Base-by-base conservation (phyloP, 1,140 invertebrate genomes). In the Habropoda laboriosa region DNA sequence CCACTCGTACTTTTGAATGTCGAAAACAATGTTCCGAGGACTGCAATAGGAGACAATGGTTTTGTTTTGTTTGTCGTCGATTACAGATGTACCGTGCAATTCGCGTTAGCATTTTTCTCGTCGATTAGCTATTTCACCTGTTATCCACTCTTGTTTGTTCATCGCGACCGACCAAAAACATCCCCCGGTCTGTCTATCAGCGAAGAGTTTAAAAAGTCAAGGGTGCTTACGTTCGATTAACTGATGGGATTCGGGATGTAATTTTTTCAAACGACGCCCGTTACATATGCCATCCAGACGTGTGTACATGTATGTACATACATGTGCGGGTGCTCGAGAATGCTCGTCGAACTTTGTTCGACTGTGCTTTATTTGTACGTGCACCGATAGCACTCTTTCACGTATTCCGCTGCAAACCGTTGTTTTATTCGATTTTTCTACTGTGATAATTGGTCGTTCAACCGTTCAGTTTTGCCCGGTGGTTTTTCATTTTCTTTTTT, bases 191-290 rank as follows among this genome's bases (percentile, higher is more conserved):
- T 21, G 16, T 18, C 4, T 4, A 13, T 4, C 0, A n/a, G 40
- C 10, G 42, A 53, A 70, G 2, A 5, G 32, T 2, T 38, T n/a
- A 38, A 58, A 71, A 16, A 27, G 53, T 13, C n/a, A 8, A 32
- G 6, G 10, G 55, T 42, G 21, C 13, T 58, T 45, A 45, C 32
- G 66, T 53, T 49, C 47, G 21, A 68, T 68, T 38, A 68, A 68
- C n/a, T 0, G 66, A 68, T 38, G 47, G 47, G 13, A 68, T 68
- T 68, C 47, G 66, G n/a, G 32, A 51, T 38, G 42, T 68, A 51
- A 51, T 68, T 51, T 68, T 68, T 68, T 16, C 21, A 68, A 68
- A 68, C 66, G 47, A 49, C 27, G 21, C 47, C 53, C 66, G 47
- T 68, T 68, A 38, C 13, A 18, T 27, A 18, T n/a, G 47, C 47